Base-by-base conservation (phyloP, 2,888 invertebrate genomes). In the Orthonevra nobilis region DNA sequence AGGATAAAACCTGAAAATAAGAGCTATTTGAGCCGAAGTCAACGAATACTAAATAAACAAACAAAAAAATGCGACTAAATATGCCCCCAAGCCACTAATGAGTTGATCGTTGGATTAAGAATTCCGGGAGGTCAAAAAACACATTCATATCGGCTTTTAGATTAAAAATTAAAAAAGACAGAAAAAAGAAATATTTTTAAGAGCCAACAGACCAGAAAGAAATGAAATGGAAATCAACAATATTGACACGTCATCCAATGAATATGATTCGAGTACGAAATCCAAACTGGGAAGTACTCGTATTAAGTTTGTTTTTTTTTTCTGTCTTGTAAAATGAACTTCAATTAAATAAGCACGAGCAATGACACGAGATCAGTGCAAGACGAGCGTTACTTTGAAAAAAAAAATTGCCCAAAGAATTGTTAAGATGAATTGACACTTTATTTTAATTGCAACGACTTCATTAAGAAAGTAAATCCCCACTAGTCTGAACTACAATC, bases 81-180 rank as follows among this genome's bases (percentile, higher is more conserved):
- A 19, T 63, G 36, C 69, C 54, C 50, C 30, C 58, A 7, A 54
- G 42, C 63, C 61, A 70, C 17, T 77, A 58, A 77, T 44, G 63
- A 70, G 56, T 48, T 70, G 75, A 52, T 77, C 56, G 30, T 50
- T 36, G 58, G 56, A 58, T 52, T 5, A 5, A 4, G 3, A 23
- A 32, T 50, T 64, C 42, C 32, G n/a, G 20, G 70, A 64, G 75
- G 58, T 77, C 69, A 56, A 75, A 75, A 63, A 75, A 75, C 74
- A 50, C 56, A 75, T 75, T 69, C 69, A 48, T 63, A 63, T 56
- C 14, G 63, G 26, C 48, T 63, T 54, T 66, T 73, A 66, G 66
- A 66, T 66, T 44, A 23, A 5, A 19, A 32, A 15, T 10, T 10
- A n/a, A 32, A 32, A 32, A 9, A 12, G 5, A n/a, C n/a, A n/a